Evolutionary conservation across 1,140 invertebrate genomes (phyloP).

Genomic region (Drosophila bocki): DNA sequence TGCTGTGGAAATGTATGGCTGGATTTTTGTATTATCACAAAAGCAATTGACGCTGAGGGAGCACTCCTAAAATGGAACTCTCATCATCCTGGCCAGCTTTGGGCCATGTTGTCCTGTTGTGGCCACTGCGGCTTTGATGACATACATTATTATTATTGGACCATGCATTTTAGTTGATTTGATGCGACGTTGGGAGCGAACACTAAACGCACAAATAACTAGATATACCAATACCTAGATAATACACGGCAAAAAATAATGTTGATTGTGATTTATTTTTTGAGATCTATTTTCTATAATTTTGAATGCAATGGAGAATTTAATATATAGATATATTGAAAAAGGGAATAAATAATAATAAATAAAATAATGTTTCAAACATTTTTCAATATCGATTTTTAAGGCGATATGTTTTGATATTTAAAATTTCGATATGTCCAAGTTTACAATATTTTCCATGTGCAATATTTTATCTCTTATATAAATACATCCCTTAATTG

Average conservation of each 20-base stretch:
- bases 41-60: conserved; percentile 44
- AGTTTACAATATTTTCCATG: background rate
- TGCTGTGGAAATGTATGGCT: conserved; percentile 6
- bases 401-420: background rate
- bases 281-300: background rate
- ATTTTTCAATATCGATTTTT: background rate
- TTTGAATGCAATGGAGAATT: too few relatives aligned
- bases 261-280: background rate
- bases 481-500: background rate
- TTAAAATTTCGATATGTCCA: background rate
- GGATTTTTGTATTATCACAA: conserved; percentile 41
- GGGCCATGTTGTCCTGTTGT: conserved; percentile 9
- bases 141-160: conserved; percentile 60
- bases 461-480: background rate
- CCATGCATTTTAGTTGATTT: conserved; percentile 64
- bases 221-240: conserved; percentile 2
- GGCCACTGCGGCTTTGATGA: conserved; percentile 41
- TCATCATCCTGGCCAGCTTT: conserved; percentile 4
- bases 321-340: too few relatives aligned
- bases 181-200: conserved; percentile 30
- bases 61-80: conserved; percentile 22
- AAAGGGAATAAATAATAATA: background rate
- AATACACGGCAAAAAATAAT: background rate
- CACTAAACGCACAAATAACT: conserved; percentile 10
- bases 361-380: rapidly evolving